A percentile compares a stretch with the other conserved stretches of the same genome.
phyloP scores from a whole-genome alignment of 2,113 vertebrate species.

The Myotis davidii region DNA sequence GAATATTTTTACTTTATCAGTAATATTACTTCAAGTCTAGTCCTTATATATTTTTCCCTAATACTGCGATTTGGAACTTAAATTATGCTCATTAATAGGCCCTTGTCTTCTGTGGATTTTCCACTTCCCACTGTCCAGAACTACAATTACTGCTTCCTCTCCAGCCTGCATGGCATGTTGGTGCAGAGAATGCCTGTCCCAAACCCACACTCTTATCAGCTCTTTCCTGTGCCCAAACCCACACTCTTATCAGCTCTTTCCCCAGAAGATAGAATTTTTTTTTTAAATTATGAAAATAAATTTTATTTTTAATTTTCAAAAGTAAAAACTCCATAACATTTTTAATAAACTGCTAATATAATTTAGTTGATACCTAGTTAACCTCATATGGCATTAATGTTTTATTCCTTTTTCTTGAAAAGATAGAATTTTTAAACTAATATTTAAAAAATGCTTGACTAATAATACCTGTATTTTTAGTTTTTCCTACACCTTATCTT shows the following conservation, averaged over 20 bases:
- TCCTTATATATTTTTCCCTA: neutral
- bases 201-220: neutral
- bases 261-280: neutral
- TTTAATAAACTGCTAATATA: neutral
- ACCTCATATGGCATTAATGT: neutral
- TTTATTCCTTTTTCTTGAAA: slow-evolving; percentile 6
- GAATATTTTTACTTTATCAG: neutral
- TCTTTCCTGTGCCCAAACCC: neutral
- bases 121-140: neutral
- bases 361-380: neutral
- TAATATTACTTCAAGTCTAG: neutral
- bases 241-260: neutral
- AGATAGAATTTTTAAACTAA: neutral
- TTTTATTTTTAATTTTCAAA: slow-evolving; percentile 61
- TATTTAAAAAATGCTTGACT: neutral
- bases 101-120: neutral
- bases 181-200: neutral
- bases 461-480: neutral
- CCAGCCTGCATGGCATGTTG: neutral
- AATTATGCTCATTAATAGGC: neutral
- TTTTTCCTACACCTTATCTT: neutral
- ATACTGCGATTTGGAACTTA: neutral
- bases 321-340: slow-evolving; percentile 31
- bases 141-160: neutral
- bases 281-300: neutral